Conservation (phyloP, 2,113 vertebrate genomes). For the Sclerurus mexicanus region DNA sequence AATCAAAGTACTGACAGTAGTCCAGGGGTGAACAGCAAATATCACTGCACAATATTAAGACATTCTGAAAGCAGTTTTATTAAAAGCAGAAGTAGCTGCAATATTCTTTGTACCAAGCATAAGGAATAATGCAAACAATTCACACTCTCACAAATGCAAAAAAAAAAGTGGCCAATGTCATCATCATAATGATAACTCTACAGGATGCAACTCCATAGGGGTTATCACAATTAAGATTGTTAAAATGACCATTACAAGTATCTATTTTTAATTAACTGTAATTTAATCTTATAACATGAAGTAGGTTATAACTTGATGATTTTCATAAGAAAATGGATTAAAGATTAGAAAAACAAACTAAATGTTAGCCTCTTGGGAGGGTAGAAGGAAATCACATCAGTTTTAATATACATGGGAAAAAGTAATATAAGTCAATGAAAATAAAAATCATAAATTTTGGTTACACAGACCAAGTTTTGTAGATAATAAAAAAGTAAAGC, state of each 20-base stretch:
- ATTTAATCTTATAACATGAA: conserved; percentile 11
- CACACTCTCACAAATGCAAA: not conserved
- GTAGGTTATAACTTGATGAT: not conserved
- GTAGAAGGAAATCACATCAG: not conserved
- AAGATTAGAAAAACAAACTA: not conserved
- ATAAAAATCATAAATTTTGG: not conserved
- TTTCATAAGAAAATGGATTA: conserved; percentile 6
- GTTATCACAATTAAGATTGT: conserved; percentile 44
- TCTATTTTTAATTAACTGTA: conserved; percentile 43
- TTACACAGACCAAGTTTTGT: not conserved
- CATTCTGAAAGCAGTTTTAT: not conserved
- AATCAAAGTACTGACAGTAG: not conserved
- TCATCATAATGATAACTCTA: not conserved
- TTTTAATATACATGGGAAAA: not conserved
- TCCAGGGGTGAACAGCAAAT: not conserved
- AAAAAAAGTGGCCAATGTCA: not conserved
- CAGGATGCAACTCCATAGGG: not conserved
- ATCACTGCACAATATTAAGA: not conserved
- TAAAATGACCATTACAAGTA: conserved; percentile 63
- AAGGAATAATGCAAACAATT: conserved; percentile 47
- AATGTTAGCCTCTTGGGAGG: not conserved
- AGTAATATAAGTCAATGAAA: not conserved
- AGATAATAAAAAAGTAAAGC: not conserved
- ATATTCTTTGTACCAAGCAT: not conserved
- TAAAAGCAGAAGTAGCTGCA: not conserved